Base-by-base conservation (phyloP, 2,113 vertebrate genomes). In the Procavia capensis region DNA sequence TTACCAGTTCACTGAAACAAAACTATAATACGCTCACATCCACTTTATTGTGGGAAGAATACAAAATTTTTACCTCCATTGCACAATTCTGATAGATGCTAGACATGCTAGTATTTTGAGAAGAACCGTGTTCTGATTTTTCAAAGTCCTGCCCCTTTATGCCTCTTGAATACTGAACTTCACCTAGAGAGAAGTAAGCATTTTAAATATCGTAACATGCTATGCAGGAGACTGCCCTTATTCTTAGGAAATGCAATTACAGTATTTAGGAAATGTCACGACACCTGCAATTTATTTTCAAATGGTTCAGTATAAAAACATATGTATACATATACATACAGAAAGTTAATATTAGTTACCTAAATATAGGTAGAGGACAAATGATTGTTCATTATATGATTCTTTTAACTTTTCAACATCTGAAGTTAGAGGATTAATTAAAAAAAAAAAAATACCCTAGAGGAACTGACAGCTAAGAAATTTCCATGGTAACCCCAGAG, bases 71-170 rank as follows among this genome's bases (percentile, higher is more conserved):
- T 98, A 99, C 99, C 99, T 99, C 99, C 97, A 99, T 98, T 34
- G 99, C 99, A 97, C 98, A 99, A 97, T 99, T 99, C 98, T 99
- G 99, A 97, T 98, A 99, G 97, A 99, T 99, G 98, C 99, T 99
- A 27, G 99, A 99, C 95, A 99, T 99, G 97, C 99, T 99, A 59
- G 99, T 99, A 85, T 99, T 99, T 96, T 99, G 99, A 43, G 99
- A 99, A 81, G 99, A 99, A 91, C 98, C 98, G 78, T 99, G 99
- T 83, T 99, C 99, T 93, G 98, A 99, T 94, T 98, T 99, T 89
- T 99, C 99, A 41, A 98, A 99, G 97, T 99, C 99, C 6, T 98
- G 98, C 66, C 98, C 98, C 94, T 98, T 99, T 94, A 98, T 97
- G 14, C 95, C 97, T 97, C 98, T 99, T 86, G 98, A 97, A 93